Conservation (phyloP, 2,113 vertebrate species). For the Amphilophus citrinellus region DNA sequence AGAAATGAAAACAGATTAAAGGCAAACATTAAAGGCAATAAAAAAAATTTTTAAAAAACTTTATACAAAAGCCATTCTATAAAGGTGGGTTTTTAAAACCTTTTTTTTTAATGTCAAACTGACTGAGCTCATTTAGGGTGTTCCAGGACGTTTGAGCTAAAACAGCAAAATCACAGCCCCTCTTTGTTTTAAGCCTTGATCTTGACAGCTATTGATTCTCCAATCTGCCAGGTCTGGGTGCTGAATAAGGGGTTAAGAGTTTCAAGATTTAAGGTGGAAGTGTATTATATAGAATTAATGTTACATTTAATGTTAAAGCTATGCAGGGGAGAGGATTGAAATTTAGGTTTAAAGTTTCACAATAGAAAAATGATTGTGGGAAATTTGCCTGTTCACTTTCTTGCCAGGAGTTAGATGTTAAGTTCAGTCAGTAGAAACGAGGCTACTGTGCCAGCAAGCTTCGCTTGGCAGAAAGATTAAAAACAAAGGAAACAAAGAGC, state of each 20-base stretch:
- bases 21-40: background rate
- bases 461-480: background rate
- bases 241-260: background rate
- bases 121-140: background rate
- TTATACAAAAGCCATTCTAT: background rate
- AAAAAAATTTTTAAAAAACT: too few species aligned
- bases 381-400: background rate
- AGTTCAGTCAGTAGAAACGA: background rate
- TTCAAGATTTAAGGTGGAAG: background rate
- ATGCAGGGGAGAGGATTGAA: background rate
- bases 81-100: background rate
- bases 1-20: background rate
- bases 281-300: background rate
- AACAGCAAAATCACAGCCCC: background rate
- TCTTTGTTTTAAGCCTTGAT: constrained; percentile 3
- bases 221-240: background rate
- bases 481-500: background rate
- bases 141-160: background rate
- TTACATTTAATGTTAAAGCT: background rate
- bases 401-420: constrained; percentile 2
- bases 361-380: background rate
- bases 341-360: background rate
- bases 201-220: background rate
- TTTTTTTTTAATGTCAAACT: too few species aligned
- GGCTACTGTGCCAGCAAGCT: background rate